Evolutionary conservation across 2,797 vertebrate species (phyloP).

Genomic region (Paratrypauchen microcephalus): DNA sequence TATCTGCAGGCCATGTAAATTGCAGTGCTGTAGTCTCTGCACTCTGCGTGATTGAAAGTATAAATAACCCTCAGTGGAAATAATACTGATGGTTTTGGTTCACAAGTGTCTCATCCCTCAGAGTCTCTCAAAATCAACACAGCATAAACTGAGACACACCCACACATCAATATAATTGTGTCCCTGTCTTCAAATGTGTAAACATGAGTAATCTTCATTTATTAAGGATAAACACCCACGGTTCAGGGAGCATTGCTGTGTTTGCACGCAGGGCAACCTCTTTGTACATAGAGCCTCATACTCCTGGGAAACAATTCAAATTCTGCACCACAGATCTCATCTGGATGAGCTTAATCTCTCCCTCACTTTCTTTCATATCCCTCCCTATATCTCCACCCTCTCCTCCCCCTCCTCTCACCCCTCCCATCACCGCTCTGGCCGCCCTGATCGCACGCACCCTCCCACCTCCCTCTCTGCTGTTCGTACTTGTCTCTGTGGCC

Average conservation of each 20-base stretch:
- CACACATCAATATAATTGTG: constrained; percentile 49
- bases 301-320: constrained; percentile 71
- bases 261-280: constrained; percentile 45
- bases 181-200: constrained; percentile 31
- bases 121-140: constrained; percentile 17
- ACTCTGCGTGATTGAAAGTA: constrained; percentile 15
- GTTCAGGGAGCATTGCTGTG: constrained; percentile 43
- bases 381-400: constrained; percentile 64
- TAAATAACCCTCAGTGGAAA: constrained; percentile 28
- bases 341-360: constrained; percentile 75
- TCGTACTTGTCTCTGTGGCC: constrained; percentile 64
- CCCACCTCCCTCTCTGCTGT: constrained; percentile 27
- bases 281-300: constrained; percentile 58
- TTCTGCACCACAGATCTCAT: constrained; percentile 75
- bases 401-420: constrained; percentile 51
- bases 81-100: constrained; percentile 17
- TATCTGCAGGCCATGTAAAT: constrained; percentile 7
- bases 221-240: constrained; percentile 58
- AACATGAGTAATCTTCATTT: constrained; percentile 46
- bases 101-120: constrained; percentile 7
- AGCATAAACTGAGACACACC: constrained; percentile 72
- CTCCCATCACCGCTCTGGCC: constrained; percentile 34
- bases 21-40: background rate
- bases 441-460: constrained; percentile 43
- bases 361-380: constrained; percentile 66